phyloP scores from a whole-genome alignment of 1,140 invertebrate genomes.

The Panonychus citri region DNA sequence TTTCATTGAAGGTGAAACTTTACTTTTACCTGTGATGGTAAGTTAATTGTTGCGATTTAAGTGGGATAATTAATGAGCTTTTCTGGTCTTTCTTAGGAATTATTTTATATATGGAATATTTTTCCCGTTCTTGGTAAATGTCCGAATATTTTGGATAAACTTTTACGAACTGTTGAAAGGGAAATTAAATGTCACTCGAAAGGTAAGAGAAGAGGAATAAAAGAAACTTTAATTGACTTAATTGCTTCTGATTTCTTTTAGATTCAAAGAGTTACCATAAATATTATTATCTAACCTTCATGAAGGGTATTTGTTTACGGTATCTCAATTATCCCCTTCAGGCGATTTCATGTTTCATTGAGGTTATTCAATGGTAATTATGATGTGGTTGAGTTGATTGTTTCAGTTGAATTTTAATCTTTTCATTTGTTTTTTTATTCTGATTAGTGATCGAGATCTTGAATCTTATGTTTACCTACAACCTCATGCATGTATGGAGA shows the following conservation, averaged over 20 bases:
- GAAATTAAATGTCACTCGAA: conserved; percentile 16
- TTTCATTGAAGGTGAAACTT: conserved; percentile 39
- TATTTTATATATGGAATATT: conserved; percentile 82
- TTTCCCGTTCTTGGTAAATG: conserved; percentile 26
- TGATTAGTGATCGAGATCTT: not conserved
- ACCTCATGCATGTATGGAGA: not conserved
- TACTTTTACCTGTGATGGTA: conserved; percentile 37
- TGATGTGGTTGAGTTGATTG: not conserved
- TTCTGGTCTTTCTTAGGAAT: conserved; percentile 30
- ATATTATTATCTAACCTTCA: not conserved
- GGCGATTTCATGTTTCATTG: not conserved
- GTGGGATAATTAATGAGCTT: not conserved
- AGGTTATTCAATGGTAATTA: not conserved
- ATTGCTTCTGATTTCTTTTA: not conserved
- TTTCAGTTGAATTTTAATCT: no score
- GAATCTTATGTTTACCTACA: not conserved
- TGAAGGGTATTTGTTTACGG: not conserved
- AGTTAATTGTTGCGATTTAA: conserved; percentile 14
- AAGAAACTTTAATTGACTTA: no score
- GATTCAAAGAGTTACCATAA: not conserved
- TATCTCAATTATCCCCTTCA: not conserved
- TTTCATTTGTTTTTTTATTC: not conserved
- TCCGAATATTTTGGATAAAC: conserved; percentile 1
- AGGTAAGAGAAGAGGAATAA: not conserved
- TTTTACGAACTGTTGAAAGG: not conserved